These are phyloP conservation scores for Cinclus cinclus DNA, from an alignment of 2,113 vertebrate species.

Conservation along the genomic window DNA sequence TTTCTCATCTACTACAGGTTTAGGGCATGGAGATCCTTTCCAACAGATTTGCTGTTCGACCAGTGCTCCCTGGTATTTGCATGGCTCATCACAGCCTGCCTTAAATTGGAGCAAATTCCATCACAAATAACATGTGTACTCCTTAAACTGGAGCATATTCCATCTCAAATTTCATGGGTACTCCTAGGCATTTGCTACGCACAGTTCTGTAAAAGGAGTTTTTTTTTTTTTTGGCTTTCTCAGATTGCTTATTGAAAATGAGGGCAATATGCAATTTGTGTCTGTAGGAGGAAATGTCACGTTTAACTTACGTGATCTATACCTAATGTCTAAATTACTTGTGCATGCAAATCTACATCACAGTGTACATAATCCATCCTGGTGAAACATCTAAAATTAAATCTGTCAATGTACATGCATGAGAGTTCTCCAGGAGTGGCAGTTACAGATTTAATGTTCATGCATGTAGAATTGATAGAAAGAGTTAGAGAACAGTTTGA, in stretches of 20 bases:
- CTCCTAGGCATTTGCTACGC: background rate
- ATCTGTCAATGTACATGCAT: background rate
- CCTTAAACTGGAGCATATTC: background rate
- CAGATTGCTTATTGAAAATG: background rate
- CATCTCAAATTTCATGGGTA: background rate
- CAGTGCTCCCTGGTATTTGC: background rate
- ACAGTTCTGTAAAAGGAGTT: background rate
- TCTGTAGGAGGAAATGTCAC: slow-evolving; percentile 32
- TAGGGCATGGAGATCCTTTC: background rate
- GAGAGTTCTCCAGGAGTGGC: background rate
- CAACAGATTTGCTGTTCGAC: background rate
- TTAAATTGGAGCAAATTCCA: background rate
- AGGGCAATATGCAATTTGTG: background rate
- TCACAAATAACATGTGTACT: background rate
- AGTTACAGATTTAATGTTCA: slow-evolving; percentile 15
- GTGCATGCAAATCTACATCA: slow-evolving; percentile 40
- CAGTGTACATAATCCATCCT: slow-evolving; percentile 11
- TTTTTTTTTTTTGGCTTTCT: background rate
- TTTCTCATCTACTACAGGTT: background rate
- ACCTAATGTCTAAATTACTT: slow-evolving; percentile 55
- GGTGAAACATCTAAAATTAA: slow-evolving; percentile 49
- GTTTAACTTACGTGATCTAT: slow-evolving; percentile 40
- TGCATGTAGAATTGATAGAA: background rate
- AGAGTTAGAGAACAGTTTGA: slow-evolving; percentile 4
- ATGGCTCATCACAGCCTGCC: background rate